Conservation (phyloP, 2,888 invertebrate species). For the Odontomyia ornata region DNA sequence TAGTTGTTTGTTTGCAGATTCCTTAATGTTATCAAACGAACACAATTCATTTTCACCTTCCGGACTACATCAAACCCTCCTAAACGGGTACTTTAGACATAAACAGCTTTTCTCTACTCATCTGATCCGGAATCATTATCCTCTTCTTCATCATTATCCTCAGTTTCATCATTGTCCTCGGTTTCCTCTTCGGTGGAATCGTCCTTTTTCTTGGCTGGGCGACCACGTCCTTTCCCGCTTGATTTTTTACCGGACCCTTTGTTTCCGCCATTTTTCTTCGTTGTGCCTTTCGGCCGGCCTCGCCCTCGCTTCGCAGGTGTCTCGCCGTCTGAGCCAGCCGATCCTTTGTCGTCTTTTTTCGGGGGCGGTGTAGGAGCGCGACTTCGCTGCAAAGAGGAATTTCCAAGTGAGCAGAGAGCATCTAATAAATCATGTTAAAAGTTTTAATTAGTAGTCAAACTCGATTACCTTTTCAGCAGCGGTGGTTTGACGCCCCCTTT, state of each 20-base stretch:
- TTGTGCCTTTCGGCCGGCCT: constrained; percentile 68
- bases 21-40: constrained; percentile 16
- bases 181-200: constrained; percentile 53
- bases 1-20: background rate
- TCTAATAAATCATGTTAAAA: background rate
- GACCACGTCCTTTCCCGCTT: constrained; percentile 52
- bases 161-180: constrained; percentile 53
- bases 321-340: constrained; percentile 67
- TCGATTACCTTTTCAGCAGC: constrained; percentile 50
- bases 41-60: constrained; percentile 31
- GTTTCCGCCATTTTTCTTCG: constrained; percentile 65
- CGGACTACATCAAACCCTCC: background rate
- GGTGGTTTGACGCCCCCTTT: constrained; percentile 52
- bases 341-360: constrained; percentile 67
- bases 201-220: constrained; percentile 53
- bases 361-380: constrained; percentile 63
- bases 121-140: constrained; percentile 54
- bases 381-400: constrained; percentile 56
- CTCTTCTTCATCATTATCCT: constrained; percentile 53
- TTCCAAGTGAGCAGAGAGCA: background rate
- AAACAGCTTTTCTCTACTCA: constrained; percentile 48
- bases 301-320: constrained; percentile 68
- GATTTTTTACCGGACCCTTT: constrained; percentile 50
- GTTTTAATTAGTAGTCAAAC: no score
- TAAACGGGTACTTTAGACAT: no score